Evolutionary conservation across 2,888 invertebrate species (phyloP).

Genomic region (Shargacucullia verbasci): DNA sequence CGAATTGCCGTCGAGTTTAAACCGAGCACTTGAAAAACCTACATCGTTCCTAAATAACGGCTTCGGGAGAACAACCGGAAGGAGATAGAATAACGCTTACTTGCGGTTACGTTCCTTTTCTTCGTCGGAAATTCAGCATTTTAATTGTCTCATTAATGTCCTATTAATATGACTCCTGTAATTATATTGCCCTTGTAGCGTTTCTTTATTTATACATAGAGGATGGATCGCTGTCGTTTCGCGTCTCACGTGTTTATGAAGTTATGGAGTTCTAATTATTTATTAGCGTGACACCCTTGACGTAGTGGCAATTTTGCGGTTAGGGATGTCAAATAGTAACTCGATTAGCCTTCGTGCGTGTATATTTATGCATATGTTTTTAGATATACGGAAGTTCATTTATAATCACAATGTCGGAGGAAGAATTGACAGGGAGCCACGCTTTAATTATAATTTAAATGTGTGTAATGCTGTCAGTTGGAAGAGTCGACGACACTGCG

Average conservation of each 20-base stretch:
- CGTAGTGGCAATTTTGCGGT: constrained; percentile 2
- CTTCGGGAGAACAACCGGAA: constrained; percentile 57
- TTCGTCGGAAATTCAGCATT: constrained; percentile 66
- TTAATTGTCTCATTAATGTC: constrained; percentile 74
- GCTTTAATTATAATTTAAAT: constrained; percentile 35
- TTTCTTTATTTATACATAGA: constrained; percentile 38
- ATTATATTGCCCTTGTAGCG: constrained; percentile 50
- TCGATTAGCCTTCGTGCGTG: constrained; percentile 2
- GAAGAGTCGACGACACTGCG: constrained; percentile 5
- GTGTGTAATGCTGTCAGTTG: constrained; percentile 35
- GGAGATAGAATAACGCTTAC: constrained; percentile 65
- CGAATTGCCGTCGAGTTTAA: constrained; percentile 61
- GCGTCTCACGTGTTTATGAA: constrained; percentile 27
- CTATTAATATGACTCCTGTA: constrained; percentile 66
- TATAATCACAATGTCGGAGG: constrained; percentile 8
- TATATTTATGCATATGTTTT: constrained; percentile 14
- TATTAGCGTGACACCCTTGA: constrained; percentile 14
- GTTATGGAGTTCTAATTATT: constrained; percentile 41
- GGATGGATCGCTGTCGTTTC: constrained; percentile 30
- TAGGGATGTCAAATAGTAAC: constrained; percentile 16
- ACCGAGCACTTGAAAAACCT: constrained; percentile 63
- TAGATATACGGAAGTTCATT: constrained; percentile 22
- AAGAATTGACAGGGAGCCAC: constrained; percentile 1
- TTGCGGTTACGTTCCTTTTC: constrained; percentile 67
- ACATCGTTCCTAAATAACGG: constrained; percentile 63